phyloP scores from a whole-genome alignment of 30 jellyfish, hydroid and myxozoan species.

The Hydractinia echinata region DNA sequence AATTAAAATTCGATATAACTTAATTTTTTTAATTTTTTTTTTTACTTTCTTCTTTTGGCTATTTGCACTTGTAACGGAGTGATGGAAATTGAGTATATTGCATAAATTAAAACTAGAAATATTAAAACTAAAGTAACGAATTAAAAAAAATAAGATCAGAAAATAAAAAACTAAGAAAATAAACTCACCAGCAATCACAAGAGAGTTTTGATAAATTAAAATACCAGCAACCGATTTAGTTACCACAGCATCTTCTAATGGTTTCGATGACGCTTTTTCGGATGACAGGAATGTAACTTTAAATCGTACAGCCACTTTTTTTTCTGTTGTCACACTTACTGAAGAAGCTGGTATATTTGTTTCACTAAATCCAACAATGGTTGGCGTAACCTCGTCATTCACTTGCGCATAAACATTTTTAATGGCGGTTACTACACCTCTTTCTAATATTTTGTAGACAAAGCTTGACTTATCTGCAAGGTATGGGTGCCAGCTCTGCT shows the following conservation, averaged over 20 bases:
- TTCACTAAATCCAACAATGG: conserved; percentile 20
- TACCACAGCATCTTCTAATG: conserved; percentile 15
- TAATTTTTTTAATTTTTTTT: too few species aligned
- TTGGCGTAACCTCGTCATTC: conserved; percentile 7
- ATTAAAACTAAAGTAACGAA: too few species aligned
- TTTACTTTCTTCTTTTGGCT: too few species aligned
- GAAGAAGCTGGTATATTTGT: conserved; percentile 22
- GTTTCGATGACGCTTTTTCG: conserved; percentile 20
- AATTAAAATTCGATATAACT: too few species aligned
- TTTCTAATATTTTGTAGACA: conserved; percentile 44
- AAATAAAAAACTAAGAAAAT: neutral
- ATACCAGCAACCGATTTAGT: conserved; percentile 20
- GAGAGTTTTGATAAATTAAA: conserved; percentile 20
- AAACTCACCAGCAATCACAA: conserved; percentile 31
- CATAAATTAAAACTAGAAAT: too few species aligned
- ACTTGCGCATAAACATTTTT: conserved; percentile 41
- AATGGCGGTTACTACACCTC: conserved; percentile 42
- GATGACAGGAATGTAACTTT: neutral
- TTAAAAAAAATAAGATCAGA: neutral
- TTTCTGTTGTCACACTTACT: conserved; percentile 4
- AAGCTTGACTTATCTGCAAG: conserved; percentile 38
- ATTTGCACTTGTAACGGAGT: too few species aligned
- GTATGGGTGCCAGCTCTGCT: conserved; percentile 77
- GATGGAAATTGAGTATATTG: too few species aligned
- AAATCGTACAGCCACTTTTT: conserved; percentile 19